A percentile compares a stretch with the other conserved stretches of the same genome.
Conservation (phyloP, 2,797 vertebrate genomes). For the Simalia tracyae region DNA sequence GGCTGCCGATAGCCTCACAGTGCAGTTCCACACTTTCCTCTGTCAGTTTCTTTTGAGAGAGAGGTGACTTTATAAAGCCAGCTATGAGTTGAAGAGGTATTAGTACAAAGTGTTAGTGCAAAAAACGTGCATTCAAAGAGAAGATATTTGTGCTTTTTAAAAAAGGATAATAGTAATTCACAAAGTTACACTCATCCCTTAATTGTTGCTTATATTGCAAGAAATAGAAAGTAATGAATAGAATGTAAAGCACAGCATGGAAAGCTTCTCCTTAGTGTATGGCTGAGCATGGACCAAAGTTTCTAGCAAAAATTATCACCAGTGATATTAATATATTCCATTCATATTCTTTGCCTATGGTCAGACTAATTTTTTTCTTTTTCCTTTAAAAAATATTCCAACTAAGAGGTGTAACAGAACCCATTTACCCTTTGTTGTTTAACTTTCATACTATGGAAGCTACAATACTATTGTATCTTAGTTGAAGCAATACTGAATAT, state of each 20-base stretch:
- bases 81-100: slow-evolving; percentile 76
- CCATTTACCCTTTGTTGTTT: not conserved
- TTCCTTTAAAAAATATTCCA: not conserved
- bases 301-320: too few species aligned
- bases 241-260: too few species aligned
- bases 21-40: slow-evolving; percentile 82
- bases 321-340: not conserved
- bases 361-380: not conserved
- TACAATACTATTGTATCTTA: too few species aligned
- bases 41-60: slow-evolving; percentile 83
- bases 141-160: not conserved
- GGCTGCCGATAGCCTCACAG: slow-evolving; percentile 89
- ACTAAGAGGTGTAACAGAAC: not conserved
- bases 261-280: not conserved
- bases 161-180: not conserved
- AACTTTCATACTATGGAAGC: not conserved
- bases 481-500: not conserved
- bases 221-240: not conserved
- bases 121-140: slow-evolving; percentile 38
- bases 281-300: not conserved
- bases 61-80: slow-evolving; percentile 87
- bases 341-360: not conserved
- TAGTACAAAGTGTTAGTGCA: slow-evolving; percentile 63
- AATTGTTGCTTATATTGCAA: not conserved
- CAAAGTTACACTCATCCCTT: not conserved